These are phyloP conservation scores for Prinia subflava DNA, from an alignment of 2,113 vertebrate genomes.

Conservation along the genomic window DNA sequence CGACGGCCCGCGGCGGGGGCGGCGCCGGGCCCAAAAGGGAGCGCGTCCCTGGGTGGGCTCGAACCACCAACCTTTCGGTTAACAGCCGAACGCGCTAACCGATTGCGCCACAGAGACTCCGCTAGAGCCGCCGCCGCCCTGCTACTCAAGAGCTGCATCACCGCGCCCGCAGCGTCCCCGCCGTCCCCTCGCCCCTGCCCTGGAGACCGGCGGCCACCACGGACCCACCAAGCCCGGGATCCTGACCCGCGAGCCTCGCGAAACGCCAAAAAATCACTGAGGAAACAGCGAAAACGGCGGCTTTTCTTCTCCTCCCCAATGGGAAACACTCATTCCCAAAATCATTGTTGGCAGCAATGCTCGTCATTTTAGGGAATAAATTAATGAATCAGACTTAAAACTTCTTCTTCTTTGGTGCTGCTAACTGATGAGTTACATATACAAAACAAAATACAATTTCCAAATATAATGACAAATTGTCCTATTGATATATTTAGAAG, in stretches of 20 bases:
- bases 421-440: background rate
- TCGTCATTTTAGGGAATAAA: background rate
- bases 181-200: accelerated
- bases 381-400: background rate
- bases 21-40: background rate
- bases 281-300: background rate
- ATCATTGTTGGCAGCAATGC: accelerated
- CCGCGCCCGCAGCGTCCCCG: accelerated
- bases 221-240: accelerated
- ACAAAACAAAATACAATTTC: background rate
- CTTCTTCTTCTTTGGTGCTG: background rate
- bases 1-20: background rate
- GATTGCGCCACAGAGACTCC: conserved; percentile 61
- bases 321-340: background rate
- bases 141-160: accelerated
- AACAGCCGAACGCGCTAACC: conserved; percentile 68
- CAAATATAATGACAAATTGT: background rate
- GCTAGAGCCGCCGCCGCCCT: accelerated
- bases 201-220: accelerated
- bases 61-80: conserved; percentile 75
- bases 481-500: background rate
- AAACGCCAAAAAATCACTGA: accelerated
- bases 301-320: accelerated
- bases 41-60: conserved; percentile 67
- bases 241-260: accelerated